A percentile compares a stretch with the other conserved stretches of the same genome.
Conservation (phyloP, 2,888 invertebrate species). For the Nasonovia ribisnigri region DNA sequence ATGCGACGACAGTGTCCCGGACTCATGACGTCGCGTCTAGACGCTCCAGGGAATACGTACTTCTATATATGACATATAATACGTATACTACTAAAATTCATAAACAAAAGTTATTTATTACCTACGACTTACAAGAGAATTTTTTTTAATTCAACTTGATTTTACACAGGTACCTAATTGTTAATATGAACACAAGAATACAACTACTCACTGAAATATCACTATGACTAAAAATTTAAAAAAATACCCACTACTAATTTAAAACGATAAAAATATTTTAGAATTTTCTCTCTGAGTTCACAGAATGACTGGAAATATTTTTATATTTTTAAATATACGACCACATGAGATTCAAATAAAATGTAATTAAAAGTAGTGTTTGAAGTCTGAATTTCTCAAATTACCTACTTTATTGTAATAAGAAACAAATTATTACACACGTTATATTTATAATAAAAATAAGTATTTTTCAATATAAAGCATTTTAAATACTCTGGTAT, state of each 20-base stretch:
- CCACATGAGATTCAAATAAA: neutral
- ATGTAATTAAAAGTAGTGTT: neutral
- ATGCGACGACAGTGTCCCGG: neutral
- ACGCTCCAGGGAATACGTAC: neutral
- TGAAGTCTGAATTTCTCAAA: too few species aligned
- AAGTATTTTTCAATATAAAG: neutral
- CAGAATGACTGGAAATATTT: neutral
- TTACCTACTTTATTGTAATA: neutral
- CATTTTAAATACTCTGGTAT: neutral
- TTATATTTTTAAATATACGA: neutral
- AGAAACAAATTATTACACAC: neutral
- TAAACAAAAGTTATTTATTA: neutral
- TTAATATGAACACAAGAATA: neutral
- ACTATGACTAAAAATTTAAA: neutral
- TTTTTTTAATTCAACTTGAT: neutral
- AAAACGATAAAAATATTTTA: neutral
- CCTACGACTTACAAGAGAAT: neutral
- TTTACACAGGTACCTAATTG: neutral
- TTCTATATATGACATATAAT: neutral
- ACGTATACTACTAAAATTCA: neutral
- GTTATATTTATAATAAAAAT: neutral
- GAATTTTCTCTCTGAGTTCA: neutral
- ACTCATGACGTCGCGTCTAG: neutral
- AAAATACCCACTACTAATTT: neutral
- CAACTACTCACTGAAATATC: neutral